phyloP scores from a whole-genome alignment of 2,113 vertebrate species.

The Cyanoderma ruficeps region DNA sequence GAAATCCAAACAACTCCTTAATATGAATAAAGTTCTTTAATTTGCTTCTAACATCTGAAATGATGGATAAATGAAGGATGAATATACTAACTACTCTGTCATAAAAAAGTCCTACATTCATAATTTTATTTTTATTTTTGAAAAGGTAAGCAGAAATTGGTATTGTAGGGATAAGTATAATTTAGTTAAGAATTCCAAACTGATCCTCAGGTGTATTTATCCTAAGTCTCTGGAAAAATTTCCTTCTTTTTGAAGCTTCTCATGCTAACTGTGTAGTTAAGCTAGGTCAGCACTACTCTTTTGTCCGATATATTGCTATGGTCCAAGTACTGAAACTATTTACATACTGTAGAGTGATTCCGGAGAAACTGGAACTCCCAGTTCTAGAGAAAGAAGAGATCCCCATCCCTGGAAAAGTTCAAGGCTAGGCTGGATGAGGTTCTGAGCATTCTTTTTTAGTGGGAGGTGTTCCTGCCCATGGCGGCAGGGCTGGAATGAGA shows the following conservation, averaged over 20 bases:
- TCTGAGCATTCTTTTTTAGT: not conserved
- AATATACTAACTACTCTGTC: not conserved
- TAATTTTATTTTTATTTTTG: not conserved
- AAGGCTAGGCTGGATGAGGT: not conserved
- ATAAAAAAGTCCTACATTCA: not conserved
- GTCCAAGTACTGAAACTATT: not conserved
- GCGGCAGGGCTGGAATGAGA: fast-evolving
- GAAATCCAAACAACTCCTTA: not conserved
- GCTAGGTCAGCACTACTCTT: not conserved
- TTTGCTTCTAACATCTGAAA: not conserved
- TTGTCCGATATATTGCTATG: not conserved
- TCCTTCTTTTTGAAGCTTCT: not conserved
- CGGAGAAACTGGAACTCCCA: not conserved
- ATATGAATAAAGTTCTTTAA: not conserved
- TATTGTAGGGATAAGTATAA: not conserved
- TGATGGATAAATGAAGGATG: not conserved
- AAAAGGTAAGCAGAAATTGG: not conserved
- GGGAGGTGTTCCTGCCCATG: no score
- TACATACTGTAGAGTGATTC: not conserved
- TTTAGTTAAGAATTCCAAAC: not conserved
- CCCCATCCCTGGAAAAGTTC: not conserved
- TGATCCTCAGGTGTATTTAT: not conserved
- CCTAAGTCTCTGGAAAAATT: not conserved
- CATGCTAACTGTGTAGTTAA: not conserved
- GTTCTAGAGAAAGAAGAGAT: not conserved